Percentiles rank a stretch among this genome's conserved stretches.
phyloP scores from a whole-genome alignment of 2,888 invertebrate species.

The Elmis aenea region DNA sequence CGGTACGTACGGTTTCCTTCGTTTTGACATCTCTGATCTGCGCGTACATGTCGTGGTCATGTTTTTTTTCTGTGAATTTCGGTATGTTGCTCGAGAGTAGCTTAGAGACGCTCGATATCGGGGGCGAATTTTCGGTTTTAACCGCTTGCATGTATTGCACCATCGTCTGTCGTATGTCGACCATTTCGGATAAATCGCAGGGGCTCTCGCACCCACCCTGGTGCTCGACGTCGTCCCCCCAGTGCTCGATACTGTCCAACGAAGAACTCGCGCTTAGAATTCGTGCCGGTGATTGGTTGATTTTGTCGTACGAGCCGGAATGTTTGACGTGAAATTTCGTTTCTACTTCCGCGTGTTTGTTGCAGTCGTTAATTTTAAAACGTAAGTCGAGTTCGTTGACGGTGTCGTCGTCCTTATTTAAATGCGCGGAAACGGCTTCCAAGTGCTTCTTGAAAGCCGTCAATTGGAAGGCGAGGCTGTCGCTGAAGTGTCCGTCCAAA shows the following conservation, averaged over 20 bases:
- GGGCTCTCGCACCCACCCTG: slow-evolving; percentile 46
- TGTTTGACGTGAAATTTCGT: slow-evolving; percentile 15
- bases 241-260: slow-evolving; percentile 45
- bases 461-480: slow-evolving; percentile 44
- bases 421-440: slow-evolving; percentile 32
- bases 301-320: slow-evolving; percentile 21
- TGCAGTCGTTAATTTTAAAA: slow-evolving; percentile 11
- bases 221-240: slow-evolving; percentile 44
- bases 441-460: slow-evolving; percentile 41
- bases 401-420: slow-evolving; percentile 30
- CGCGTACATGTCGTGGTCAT: slow-evolving; percentile 23
- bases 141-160: slow-evolving; percentile 42
- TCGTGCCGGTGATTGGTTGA: slow-evolving; percentile 35
- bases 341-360: slow-evolving; percentile 10
- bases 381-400: slow-evolving; percentile 19
- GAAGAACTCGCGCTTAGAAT: slow-evolving; percentile 43
- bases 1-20: slow-evolving; percentile 38
- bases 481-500: slow-evolving; percentile 43
- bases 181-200: slow-evolving; percentile 37
- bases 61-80: slow-evolving; percentile 17
- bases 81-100: slow-evolving; percentile 24
- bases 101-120: slow-evolving; percentile 39
- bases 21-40: slow-evolving; percentile 37
- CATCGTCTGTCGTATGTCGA: slow-evolving; percentile 40
- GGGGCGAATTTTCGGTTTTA: slow-evolving; percentile 33